Conservation (phyloP, 2,888 invertebrate species). For the Nomada hirtipes region DNA sequence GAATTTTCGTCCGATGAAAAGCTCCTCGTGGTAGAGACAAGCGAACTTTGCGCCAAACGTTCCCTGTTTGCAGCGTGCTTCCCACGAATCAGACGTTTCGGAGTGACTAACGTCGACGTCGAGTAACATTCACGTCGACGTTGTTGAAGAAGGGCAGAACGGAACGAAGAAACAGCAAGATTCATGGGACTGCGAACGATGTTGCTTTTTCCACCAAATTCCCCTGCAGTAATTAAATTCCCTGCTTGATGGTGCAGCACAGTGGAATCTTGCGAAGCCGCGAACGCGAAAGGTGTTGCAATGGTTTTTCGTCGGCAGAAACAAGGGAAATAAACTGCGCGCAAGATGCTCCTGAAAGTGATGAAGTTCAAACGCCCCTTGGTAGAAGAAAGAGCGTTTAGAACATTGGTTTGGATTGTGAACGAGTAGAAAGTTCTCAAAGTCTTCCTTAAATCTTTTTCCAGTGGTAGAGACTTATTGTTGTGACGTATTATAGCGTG, state of each 20-base stretch:
- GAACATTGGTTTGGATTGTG: constrained; percentile 10
- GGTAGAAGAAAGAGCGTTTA: neutral
- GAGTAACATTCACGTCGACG: neutral
- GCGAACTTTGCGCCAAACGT: constrained; percentile 3
- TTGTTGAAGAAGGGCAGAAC: neutral
- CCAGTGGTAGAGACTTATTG: neutral
- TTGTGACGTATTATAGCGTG: neutral
- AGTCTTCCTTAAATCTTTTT: neutral
- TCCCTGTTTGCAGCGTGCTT: constrained; percentile 7
- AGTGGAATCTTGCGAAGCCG: constrained; percentile 21
- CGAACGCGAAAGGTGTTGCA: neutral
- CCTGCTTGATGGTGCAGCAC: neutral
- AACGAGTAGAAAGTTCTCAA: neutral
- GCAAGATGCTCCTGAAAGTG: neutral
- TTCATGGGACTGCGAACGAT: constrained; percentile 13
- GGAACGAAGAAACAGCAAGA: constrained; percentile 31
- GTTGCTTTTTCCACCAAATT: constrained; percentile 17
- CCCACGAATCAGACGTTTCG: constrained; percentile 28
- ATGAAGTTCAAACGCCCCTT: constrained; percentile 19
- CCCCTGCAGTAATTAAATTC: constrained; percentile 36
- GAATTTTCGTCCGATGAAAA: constrained; percentile 61
- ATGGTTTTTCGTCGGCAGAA: neutral
- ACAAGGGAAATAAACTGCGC: neutral
- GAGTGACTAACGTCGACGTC: constrained; percentile 26
- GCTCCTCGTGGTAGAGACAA: constrained; percentile 28